Conservation (phyloP, 2,888 invertebrate species). For the Phaedon cochleariae region DNA sequence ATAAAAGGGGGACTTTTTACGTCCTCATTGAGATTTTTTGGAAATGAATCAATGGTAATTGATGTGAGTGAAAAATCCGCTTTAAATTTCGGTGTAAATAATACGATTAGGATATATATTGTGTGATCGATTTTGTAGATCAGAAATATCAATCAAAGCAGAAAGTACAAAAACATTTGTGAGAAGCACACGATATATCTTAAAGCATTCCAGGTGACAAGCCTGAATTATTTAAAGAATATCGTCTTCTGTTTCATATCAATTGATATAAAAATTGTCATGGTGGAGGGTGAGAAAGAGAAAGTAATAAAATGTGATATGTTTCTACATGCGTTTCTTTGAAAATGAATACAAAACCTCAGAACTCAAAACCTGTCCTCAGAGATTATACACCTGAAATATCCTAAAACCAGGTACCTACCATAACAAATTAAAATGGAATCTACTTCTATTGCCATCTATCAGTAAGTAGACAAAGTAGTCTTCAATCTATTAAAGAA, state of each 20-base stretch:
- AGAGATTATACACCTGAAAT: too few species aligned
- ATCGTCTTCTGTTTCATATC: slow-evolving; percentile 47
- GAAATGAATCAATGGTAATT: too few species aligned
- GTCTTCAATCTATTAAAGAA: too few species aligned
- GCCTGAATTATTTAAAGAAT: slow-evolving; percentile 32
- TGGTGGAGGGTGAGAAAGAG: slow-evolving; percentile 43
- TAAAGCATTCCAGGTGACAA: slow-evolving; percentile 23
- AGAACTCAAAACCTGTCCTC: too few species aligned
- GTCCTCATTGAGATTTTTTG: too few species aligned
- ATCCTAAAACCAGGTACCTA: too few species aligned
- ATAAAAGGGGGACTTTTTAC: too few species aligned
- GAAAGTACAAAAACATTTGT: slow-evolving; percentile 50
- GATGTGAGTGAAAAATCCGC: background rate
- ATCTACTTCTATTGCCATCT: too few species aligned
- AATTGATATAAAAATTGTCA: slow-evolving; percentile 42
- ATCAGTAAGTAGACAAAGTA: too few species aligned
- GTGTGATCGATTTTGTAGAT: slow-evolving; percentile 49
- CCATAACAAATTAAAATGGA: too few species aligned
- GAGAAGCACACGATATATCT: slow-evolving; percentile 38
- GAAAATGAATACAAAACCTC: too few species aligned
- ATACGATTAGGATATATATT: slow-evolving; percentile 49
- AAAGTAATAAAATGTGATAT: slow-evolving; percentile 57
- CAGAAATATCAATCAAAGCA: slow-evolving; percentile 47
- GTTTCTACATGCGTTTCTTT: slow-evolving; percentile 47
- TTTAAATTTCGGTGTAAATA: slow-evolving; percentile 56